These are phyloP conservation scores for Oscheius onirici DNA, from an alignment of 2,888 invertebrate genomes.

Conservation along the genomic window DNA sequence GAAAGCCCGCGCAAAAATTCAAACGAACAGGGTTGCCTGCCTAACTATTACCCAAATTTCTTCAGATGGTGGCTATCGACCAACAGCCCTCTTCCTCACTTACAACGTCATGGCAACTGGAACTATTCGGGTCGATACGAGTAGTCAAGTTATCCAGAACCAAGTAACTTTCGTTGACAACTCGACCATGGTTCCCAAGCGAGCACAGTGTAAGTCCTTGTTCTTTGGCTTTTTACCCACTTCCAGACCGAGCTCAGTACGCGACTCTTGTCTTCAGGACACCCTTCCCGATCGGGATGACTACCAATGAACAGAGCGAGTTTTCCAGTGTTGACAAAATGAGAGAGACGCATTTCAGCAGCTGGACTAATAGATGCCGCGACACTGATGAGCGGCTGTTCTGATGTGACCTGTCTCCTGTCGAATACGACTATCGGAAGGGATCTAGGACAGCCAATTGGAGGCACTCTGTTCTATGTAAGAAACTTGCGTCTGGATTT, in stretches of 20 bases:
- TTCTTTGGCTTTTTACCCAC: neutral
- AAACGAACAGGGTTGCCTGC: no score
- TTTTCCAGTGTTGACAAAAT: neutral
- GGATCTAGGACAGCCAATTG: constrained; percentile 44
- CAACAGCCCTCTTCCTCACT: constrained; percentile 45
- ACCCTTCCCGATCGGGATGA: neutral
- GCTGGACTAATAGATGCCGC: constrained; percentile 26
- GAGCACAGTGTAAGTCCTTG: constrained; percentile 38
- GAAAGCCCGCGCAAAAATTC: no score
- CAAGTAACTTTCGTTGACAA: constrained; percentile 38
- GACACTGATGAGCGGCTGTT: constrained; percentile 39
- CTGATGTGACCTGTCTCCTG: constrained; percentile 44
- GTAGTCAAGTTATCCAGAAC: constrained; percentile 14
- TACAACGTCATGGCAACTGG: constrained; percentile 41
- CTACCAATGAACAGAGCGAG: neutral
- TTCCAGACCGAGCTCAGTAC: constrained; percentile 49
- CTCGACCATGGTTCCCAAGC: constrained; percentile 36
- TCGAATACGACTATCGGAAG: constrained; percentile 37
- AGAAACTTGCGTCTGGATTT: no score
- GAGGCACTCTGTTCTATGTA: constrained; percentile 50
- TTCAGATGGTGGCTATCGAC: constrained; percentile 43
- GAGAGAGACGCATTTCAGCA: constrained; percentile 13
- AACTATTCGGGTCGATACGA: constrained; percentile 13
- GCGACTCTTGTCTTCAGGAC: constrained; percentile 47
- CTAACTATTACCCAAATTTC: neutral